Evolutionary conservation across 2,797 vertebrate genomes (phyloP).

Genomic region (Pantherophis vulpinus): DNA sequence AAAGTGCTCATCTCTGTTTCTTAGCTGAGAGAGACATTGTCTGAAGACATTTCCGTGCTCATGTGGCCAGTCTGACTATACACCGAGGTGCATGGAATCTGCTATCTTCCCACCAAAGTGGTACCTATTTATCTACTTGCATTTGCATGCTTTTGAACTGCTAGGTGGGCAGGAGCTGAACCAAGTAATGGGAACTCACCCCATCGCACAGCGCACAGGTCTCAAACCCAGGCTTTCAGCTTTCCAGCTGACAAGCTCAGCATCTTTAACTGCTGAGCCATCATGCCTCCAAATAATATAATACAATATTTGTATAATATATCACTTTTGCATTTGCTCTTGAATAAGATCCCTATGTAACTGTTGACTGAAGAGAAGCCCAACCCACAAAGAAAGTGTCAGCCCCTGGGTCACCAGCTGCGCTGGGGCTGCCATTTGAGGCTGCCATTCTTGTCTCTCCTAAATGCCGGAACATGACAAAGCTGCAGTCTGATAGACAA

Average conservation of each 20-base stretch:
- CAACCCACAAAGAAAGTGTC: not conserved
- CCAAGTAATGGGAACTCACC: not conserved
- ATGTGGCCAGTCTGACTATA: too few relatives aligned
- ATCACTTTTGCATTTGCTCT: not conserved
- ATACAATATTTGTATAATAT: not conserved
- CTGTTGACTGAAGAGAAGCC: not conserved
- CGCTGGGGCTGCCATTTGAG: too few relatives aligned
- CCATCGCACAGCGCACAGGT: fast-evolving
- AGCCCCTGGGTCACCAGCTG: too few relatives aligned
- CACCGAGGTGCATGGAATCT: not conserved
- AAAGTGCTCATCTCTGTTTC: not conserved
- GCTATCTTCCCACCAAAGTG: not conserved
- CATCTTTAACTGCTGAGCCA: not conserved
- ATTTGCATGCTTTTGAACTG: not conserved
- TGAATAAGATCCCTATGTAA: not conserved
- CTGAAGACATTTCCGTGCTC: not conserved
- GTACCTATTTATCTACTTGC: not conserved
- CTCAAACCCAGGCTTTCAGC: not conserved
- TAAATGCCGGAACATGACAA: not conserved
- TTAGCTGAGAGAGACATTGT: not conserved
- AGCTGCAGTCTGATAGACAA: not conserved
- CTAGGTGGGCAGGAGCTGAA: not conserved
- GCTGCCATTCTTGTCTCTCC: too few relatives aligned
- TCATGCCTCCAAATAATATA: not conserved
- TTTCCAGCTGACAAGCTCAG: not conserved